phyloP scores from a whole-genome alignment of 2,888 invertebrate species.

The Sthenelais limicola region DNA sequence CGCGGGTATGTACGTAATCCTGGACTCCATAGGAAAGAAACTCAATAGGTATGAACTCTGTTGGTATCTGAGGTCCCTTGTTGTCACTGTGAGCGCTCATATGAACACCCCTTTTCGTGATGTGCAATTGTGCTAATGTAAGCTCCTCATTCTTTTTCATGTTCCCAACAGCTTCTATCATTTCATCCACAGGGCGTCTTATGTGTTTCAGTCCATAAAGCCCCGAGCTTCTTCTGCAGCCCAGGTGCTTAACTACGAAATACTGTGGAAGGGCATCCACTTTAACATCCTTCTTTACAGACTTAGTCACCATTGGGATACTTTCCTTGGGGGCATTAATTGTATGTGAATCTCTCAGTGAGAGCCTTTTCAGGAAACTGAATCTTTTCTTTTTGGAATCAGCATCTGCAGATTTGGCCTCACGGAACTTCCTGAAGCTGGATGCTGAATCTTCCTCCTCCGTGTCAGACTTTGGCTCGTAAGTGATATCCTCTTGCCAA shows the following conservation, averaged over 20 bases:
- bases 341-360: conserved; percentile 1
- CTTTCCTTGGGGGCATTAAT: not conserved
- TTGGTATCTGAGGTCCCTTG: conserved; percentile 54
- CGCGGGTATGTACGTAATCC: conserved; percentile 68
- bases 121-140: conserved; percentile 65
- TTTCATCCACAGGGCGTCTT: conserved; percentile 66
- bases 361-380: conserved; percentile 15
- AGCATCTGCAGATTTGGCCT: not conserved
- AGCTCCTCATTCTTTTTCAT: conserved; percentile 61
- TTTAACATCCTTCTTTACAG: not conserved
- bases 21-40: conserved; percentile 72
- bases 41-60: conserved; percentile 66
- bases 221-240: conserved; percentile 62
- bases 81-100: conserved; percentile 59
- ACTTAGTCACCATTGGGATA: not conserved
- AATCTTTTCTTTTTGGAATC: not conserved
- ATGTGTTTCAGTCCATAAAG: conserved; percentile 68
- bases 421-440: conserved; percentile 6
- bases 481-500: conserved; percentile 23
- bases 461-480: not conserved
- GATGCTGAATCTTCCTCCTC: not conserved
- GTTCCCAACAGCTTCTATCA: conserved; percentile 63
- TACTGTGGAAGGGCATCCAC: conserved; percentile 69
- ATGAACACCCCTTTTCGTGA: conserved; percentile 65
- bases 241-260: conserved; percentile 71